Base-by-base conservation (phyloP, 1,140 invertebrate species). In the Heliconius congener region DNA sequence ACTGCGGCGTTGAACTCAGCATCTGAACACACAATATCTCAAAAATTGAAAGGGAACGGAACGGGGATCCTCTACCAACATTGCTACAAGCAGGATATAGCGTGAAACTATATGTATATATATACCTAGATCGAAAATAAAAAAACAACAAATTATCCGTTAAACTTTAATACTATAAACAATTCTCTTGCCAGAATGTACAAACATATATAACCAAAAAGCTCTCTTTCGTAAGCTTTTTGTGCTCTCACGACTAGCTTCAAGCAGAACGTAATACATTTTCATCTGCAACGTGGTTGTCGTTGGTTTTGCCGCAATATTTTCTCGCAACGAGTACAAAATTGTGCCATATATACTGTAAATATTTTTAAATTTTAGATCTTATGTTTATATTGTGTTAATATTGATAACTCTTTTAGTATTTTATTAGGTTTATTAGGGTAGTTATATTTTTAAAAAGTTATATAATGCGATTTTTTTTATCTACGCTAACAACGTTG, bases 191-290 rank as follows among this genome's bases (percentile, higher is more conserved):
- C 30, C 60, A 66, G 27, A 66, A 1, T 66, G 23, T 66, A 66
- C 23, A 66, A 66, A 30, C 4, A 16, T 16, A 30, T 30, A 27
- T 66, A 11, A 30, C 23, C n/a, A 50, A 70, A 37, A 75, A 75
- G 13, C 39, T 70, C 30, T 70, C 50, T 30, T 70, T 50, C 30
- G n/a, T 76, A 66, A 76, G 37, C 57, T 75, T 75, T 66, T 66
- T 75, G 55, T 50, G 74, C 66, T 70, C n/a, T 18, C 55, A 60
- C 73, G 27, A 70, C 74, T 66, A 37, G 74, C 74, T 42, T 76
- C 70, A 76, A 76, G 74, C 39, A n/a, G 57, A 16, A 71, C 42
- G 39, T 76, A 76, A 76, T 76, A 76, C 71, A 76, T 76, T 66
- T 34, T 55, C 74, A 46, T 76, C 60, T 27, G 74, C 74, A 76